These are phyloP conservation scores for Phrynocephalus versicolor DNA, from an alignment of 2,113 vertebrate genomes.

Conservation along the genomic window DNA sequence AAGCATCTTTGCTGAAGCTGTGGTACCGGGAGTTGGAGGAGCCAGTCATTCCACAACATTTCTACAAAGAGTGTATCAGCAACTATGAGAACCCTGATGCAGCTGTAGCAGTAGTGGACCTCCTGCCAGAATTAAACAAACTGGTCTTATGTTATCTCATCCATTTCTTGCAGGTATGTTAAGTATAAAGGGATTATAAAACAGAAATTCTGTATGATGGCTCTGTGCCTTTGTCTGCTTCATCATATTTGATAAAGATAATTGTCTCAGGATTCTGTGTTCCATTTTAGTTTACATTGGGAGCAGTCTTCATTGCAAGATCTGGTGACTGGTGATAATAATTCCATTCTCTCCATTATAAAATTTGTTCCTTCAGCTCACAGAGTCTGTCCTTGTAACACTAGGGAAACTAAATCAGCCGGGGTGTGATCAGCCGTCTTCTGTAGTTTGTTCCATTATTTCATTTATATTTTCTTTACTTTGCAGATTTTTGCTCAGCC, in stretches of 20 bases:
- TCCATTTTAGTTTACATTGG: background rate
- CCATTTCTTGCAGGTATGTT: conserved; percentile 88
- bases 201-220: accelerated
- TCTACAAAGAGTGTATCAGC: conserved; percentile 87
- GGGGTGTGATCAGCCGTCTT: background rate
- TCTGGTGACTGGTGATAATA: background rate
- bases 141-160: conserved; percentile 92
- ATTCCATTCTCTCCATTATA: background rate
- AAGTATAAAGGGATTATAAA: background rate
- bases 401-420: background rate
- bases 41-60: conserved; percentile 87
- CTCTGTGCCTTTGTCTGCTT: accelerated
- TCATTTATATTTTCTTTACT: conserved; percentile 28
- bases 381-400: background rate
- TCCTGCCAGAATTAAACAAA: conserved; percentile 85
- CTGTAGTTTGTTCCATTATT: conserved; percentile 13
- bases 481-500: conserved; percentile 89
- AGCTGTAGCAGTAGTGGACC: conserved; percentile 85
- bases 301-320: background rate
- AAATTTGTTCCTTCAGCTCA: background rate
- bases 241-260: background rate
- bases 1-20: conserved; percentile 89
- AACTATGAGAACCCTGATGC: conserved; percentile 87
- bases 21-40: conserved; percentile 93
- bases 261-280: background rate